Evolutionary conservation across 1,140 invertebrate genomes (phyloP).

Genomic region (Dendroctonus valens): DNA sequence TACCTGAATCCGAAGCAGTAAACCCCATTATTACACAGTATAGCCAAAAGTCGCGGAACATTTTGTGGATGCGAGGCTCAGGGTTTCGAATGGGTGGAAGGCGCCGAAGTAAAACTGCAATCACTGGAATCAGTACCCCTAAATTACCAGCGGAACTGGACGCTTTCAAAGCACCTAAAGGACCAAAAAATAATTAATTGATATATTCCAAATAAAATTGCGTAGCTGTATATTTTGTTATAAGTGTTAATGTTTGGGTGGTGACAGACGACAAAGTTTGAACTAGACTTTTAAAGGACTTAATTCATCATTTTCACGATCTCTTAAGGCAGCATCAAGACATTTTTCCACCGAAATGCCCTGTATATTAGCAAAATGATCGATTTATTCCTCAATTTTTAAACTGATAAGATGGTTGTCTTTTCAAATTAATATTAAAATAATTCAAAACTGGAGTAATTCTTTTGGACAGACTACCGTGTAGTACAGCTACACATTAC

Average conservation of each 20-base stretch:
- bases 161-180: conserved; percentile 64
- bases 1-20: conserved; percentile 74
- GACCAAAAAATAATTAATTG: neutral
- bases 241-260: too few species aligned
- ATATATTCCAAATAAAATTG: neutral
- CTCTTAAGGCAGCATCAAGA: too few species aligned
- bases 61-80: conserved; percentile 90
- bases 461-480: too few species aligned
- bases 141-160: conserved; percentile 94
- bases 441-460: too few species aligned
- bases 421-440: too few species aligned
- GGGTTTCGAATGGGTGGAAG: conserved; percentile 89
- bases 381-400: too few species aligned
- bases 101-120: conserved; percentile 82
- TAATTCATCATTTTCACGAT: too few species aligned
- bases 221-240: too few species aligned
- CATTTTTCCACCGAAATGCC: too few species aligned
- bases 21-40: conserved; percentile 99
- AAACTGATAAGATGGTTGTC: too few species aligned
- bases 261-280: neutral
- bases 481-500: too few species aligned
- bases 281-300: neutral
- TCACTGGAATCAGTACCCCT: conserved; percentile 95
- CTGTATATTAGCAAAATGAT: too few species aligned
- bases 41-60: conserved; percentile 98